A percentile compares a stretch with the other conserved stretches of the same genome.
phyloP scores from a whole-genome alignment of 92 coral and sea anemone species.

The Hydrozoanthus gracilis region DNA sequence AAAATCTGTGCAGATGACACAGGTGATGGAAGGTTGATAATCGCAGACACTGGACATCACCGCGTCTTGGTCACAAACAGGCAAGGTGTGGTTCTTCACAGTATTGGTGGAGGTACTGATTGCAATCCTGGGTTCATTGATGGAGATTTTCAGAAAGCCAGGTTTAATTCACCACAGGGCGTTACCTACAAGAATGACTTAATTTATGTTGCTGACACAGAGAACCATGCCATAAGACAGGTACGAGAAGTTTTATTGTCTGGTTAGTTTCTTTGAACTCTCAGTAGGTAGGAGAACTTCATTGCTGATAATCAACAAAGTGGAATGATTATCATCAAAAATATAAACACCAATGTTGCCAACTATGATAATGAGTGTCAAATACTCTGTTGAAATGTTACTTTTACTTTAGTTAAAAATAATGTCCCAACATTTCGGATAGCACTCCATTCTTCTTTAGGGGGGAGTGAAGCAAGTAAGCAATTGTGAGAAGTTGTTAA shows the following conservation, averaged over 20 bases:
- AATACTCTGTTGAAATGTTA: no score
- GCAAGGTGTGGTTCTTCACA: slow-evolving; percentile 77
- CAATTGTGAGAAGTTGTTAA: no score
- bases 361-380: no score
- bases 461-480: no score
- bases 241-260: slow-evolving; percentile 43
- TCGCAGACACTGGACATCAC: slow-evolving; percentile 95
- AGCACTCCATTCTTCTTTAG: no score
- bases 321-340: background rate
- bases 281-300: background rate
- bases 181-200: slow-evolving; percentile 65
- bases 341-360: no score
- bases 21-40: slow-evolving; percentile 69
- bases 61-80: slow-evolving; percentile 74
- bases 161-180: slow-evolving; percentile 95
- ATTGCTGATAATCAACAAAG: background rate
- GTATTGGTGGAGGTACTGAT: slow-evolving; percentile 77
- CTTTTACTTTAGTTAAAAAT: no score
- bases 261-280: background rate
- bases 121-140: slow-evolving; percentile 70
- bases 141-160: slow-evolving; percentile 81
- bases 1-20: slow-evolving; percentile 70
- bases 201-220: slow-evolving; percentile 92
- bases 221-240: slow-evolving; percentile 96
- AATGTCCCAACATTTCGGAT: no score